Conservation (phyloP, 2,888 invertebrate species). For the Hedychridium roseum region DNA sequence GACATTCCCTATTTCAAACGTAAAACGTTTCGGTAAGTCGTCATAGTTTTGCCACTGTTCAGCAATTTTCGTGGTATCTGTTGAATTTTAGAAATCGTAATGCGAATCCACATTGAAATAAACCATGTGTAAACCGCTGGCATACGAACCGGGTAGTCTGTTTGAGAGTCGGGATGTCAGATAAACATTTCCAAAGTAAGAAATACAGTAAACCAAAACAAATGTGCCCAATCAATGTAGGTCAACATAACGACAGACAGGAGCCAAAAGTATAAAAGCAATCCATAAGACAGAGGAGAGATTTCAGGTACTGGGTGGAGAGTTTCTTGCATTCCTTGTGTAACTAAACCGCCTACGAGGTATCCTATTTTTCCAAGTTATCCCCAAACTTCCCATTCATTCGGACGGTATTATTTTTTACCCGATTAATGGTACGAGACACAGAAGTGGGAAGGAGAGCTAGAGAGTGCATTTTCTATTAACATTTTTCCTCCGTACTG, state of each 20-base stretch:
- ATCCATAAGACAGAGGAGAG: constrained; percentile 31
- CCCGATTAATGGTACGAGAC: too few species aligned
- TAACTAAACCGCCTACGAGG: too few species aligned
- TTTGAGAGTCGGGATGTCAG: constrained; percentile 48
- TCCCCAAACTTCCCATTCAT: too few species aligned
- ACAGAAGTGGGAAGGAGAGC: constrained; percentile 3
- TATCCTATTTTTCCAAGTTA: too few species aligned
- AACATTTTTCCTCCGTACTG: constrained; percentile 1
- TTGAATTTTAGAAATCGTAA: too few species aligned
- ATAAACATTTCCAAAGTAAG: constrained; percentile 32
- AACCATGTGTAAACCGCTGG: too few species aligned
- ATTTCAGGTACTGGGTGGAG: constrained; percentile 37
- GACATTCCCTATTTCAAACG: constrained; percentile 22
- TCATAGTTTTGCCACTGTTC: too few species aligned
- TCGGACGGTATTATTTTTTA: constrained; percentile 9
- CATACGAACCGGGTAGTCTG: too few species aligned
- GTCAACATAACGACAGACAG: constrained; percentile 29
- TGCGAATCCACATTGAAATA: too few species aligned
- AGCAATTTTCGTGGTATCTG: too few species aligned
- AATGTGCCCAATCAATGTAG: constrained; percentile 32
- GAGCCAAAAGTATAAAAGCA: constrained; percentile 30
- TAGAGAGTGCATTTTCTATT: constrained; percentile 30
- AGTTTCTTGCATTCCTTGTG: constrained; percentile 25
- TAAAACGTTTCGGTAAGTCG: too few species aligned
- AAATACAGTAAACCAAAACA: constrained; percentile 29